Evolutionary conservation across 2,888 invertebrate genomes (phyloP), one percentile per base, ranked within the genome.

Genomic region (Leucophenga montana): DNA sequence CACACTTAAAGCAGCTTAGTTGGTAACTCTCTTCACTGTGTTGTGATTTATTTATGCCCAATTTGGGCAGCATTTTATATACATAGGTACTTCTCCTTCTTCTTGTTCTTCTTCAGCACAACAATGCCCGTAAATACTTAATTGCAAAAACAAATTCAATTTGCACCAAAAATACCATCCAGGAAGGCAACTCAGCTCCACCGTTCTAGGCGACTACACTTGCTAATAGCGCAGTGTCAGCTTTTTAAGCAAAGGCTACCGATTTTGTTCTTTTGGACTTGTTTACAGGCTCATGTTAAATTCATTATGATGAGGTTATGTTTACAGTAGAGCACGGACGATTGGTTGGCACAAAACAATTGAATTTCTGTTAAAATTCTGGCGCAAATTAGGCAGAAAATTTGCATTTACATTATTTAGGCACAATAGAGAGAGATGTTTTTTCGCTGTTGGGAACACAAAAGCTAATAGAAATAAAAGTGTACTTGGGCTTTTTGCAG

Each of bases 131-230:
- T 33, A 66, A 53, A 50, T 18, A 31, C 53, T 66, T 50, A 66
- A 59, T 59, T 59, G 33, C 65, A 66, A 66, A 50, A 53, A 50
- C 65, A 66, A 66, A 66, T 66, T 66, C 16, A 53, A 53, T 66
- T 66, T 31, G 8, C 39, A 39, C 39, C 11, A 39, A 39, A 33
- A 39, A 39, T 11, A 39, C 5, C 8, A 39, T 5, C 33, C 8
- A 39, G 39, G 8, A 39, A 39, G 39, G 39, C 39, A 39, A 33
- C 33, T 33, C 8, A 39, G 9, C 39, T 1, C 5, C 39, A 5
- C 39, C 11, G 16, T 50, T 50, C 50, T 50, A n/a, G n/a, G 16
- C 13, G n/a, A 16, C 50, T 50, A 13, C 16, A 5, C 11, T 16
- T 50, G 50, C 3, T 50, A 16, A n/a, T 14, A 50, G n/a, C 4